A percentile compares a stretch with the other conserved stretches of the same genome.
Conservation (phyloP, 2,888 invertebrate species). For the Catocala sponsa region DNA sequence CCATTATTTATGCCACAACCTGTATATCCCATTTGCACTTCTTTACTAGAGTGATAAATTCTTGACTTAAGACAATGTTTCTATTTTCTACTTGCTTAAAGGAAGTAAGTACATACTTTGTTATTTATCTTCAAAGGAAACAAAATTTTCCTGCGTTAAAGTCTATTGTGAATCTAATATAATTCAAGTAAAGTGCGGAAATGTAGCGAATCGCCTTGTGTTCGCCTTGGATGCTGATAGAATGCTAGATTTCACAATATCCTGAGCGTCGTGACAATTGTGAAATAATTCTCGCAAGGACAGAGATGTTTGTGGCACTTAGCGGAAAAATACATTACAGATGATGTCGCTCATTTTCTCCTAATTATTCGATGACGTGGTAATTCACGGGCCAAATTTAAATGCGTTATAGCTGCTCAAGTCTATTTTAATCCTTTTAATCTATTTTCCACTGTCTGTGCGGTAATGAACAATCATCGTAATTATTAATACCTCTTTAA, state of each 20-base stretch:
- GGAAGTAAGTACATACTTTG: not conserved
- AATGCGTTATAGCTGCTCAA: too few species aligned
- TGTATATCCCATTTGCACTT: too few species aligned
- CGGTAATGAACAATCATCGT: too few species aligned
- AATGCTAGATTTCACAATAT: conserved; percentile 42
- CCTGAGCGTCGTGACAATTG: conserved; percentile 28
- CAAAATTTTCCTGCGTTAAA: conserved; percentile 21
- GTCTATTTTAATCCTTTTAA: too few species aligned
- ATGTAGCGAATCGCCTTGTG: conserved; percentile 29
- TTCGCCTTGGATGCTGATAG: conserved; percentile 35
- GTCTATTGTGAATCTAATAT: conserved; percentile 42
- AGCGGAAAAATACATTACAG: conserved; percentile 5
- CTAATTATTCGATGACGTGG: too few species aligned
- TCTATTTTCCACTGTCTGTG: too few species aligned
- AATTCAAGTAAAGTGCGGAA: conserved; percentile 63
- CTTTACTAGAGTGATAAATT: too few species aligned
- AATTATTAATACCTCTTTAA: too few species aligned
- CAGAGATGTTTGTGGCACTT: not conserved
- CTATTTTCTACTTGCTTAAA: not conserved
- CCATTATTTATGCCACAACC: too few species aligned
- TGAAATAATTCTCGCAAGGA: conserved; percentile 18
- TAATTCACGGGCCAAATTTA: too few species aligned
- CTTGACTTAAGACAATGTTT: too few species aligned
- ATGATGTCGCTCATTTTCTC: too few species aligned
- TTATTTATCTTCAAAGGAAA: not conserved